Evolutionary conservation across 2,888 invertebrate genomes (phyloP), one percentile per base, ranked within the genome.

Genomic region (Dolomedes plantarius): DNA sequence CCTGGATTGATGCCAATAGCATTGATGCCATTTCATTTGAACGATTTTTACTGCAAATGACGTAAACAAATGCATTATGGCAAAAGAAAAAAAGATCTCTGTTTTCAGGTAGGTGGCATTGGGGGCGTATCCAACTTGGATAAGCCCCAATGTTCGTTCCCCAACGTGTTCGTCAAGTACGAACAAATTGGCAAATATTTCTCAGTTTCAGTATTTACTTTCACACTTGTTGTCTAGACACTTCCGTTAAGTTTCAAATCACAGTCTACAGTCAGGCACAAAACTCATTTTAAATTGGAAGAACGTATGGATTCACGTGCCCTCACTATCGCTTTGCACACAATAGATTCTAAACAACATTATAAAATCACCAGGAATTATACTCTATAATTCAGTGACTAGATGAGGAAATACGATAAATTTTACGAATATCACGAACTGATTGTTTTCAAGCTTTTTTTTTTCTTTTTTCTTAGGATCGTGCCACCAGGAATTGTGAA

Each of bases 221-320:
- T 56, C 5, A 3, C 1, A 11, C 56, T 23, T 56, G n/a, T 23
- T 11, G 23, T 56, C 11, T 56, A 1, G 16, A 2, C 41, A 46
- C 9, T 2, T 2, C 2, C 5, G 9, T 46, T 46, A 46, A 46
- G 16, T 46, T 23, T 56, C 56, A 56, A n/a, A 56, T 56, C 56
- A 56, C 56, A 56, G 56, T 56, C 56, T 56, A 23, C 56, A 23
- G 19, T 56, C 56, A 56, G 56, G 56, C 56, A 56, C 56, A 23
- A 56, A 56, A 56, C 56, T 56, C 23, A 56, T 56, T 36, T 56
- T 56, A 23, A 56, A 56, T 56, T 56, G 56, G 56, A 56, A 56
- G 56, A 56, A 23, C 56, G 23, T 56, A 6, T 56, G 19, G 23
- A 23, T 56, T 56, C 56, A 2, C 5, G 56, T 56, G 56, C 56